Evolutionary conservation across 2,797 vertebrate species (phyloP).

Genomic region (Anguilla marmorata): DNA sequence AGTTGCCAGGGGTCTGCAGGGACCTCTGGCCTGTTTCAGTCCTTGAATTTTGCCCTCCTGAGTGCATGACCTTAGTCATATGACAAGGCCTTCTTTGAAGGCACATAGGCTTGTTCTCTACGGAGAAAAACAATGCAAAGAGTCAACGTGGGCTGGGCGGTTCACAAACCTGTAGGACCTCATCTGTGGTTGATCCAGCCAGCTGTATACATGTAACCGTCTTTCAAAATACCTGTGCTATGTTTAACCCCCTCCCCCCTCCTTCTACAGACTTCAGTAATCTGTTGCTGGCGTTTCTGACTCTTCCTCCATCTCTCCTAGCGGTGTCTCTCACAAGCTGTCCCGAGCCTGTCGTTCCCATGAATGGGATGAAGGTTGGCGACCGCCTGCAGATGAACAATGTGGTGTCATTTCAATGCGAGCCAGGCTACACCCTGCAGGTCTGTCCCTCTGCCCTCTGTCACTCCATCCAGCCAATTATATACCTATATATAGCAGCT

Average conservation of each 20-base stretch:
- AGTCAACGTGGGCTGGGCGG: neutral
- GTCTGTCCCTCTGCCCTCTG: conserved; percentile 54
- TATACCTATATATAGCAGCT: neutral
- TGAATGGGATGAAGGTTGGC: conserved; percentile 88
- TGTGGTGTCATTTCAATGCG: conserved; percentile 95
- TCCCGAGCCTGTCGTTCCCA: conserved; percentile 87
- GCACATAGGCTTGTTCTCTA: neutral
- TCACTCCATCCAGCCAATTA: neutral
- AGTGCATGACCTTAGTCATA: neutral
- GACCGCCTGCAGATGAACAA: conserved; percentile 95
- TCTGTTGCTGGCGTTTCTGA: conserved; percentile 33
- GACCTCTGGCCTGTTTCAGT: neutral
- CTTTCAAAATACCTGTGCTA: neutral
- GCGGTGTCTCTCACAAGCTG: conserved; percentile 92
- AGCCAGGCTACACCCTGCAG: conserved; percentile 95
- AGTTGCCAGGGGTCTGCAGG: neutral
- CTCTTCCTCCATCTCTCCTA: conserved; percentile 43
- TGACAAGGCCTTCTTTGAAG: conserved; percentile 16
- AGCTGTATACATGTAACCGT: neutral
- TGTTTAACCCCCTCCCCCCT: neutral
- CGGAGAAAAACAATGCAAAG: neutral
- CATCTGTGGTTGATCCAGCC: neutral
- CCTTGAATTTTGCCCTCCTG: neutral
- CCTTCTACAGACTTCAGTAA: neutral
- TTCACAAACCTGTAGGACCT: neutral